These are phyloP conservation scores for Pelodiscus sinensis DNA, from an alignment of 2,113 vertebrate species.

Conservation along the genomic window DNA sequence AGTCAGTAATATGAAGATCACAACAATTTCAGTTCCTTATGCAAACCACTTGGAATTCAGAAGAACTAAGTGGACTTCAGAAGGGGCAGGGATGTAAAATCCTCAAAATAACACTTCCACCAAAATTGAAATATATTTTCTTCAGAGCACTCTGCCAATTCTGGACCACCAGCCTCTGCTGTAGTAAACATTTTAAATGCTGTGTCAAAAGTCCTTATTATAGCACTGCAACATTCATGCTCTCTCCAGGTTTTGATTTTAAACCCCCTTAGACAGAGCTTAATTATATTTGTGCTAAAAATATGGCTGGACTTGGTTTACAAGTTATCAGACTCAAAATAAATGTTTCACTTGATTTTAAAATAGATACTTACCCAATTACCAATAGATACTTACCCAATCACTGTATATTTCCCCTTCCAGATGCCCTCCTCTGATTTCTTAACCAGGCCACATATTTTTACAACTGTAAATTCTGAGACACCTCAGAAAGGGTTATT, in stretches of 20 bases:
- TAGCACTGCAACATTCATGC: not conserved
- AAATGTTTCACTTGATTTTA: not conserved
- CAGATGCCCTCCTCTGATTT: not conserved
- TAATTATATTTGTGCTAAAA: not conserved
- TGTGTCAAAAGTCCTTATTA: slow-evolving; percentile 38
- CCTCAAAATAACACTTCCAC: slow-evolving; percentile 2
- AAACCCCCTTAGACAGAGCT: not conserved
- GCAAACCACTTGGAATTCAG: slow-evolving; percentile 55
- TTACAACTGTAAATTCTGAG: slow-evolving; percentile 14
- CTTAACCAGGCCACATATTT: not conserved
- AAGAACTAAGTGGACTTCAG: slow-evolving; percentile 55
- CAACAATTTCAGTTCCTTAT: slow-evolving; percentile 55
- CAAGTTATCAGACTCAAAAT: not conserved
- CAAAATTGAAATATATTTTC: slow-evolving; percentile 16
- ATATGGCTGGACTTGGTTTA: not conserved
- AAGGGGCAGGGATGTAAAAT: slow-evolving; percentile 41
- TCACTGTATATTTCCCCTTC: not conserved
- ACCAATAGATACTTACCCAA: not conserved
- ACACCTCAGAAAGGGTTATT: not conserved
- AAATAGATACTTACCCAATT: not conserved
- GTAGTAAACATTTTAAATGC: slow-evolving; percentile 45
- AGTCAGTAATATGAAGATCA: slow-evolving; percentile 57
- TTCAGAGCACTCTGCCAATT: slow-evolving; percentile 43
- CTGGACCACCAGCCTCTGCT: slow-evolving; percentile 25
- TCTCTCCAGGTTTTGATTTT: not conserved